Base-by-base conservation (phyloP, 2,797 vertebrate genomes). In the Falco columbarius region DNA sequence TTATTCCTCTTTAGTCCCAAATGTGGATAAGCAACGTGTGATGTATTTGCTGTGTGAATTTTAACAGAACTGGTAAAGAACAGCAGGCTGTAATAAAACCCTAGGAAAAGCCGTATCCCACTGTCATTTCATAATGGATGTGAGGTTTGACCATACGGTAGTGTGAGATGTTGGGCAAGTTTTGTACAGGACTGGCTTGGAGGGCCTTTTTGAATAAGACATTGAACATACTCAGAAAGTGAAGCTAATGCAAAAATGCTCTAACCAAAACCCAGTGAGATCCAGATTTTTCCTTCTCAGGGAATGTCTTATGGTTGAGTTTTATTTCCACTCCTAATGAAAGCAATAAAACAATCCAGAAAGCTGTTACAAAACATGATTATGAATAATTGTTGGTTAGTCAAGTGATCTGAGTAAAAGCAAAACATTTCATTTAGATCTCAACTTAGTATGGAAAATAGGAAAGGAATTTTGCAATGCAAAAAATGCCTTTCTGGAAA, bases 301-400 rank as follows among this genome's bases (percentile, higher is more conserved):
- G 61, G 52, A 85, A 87, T 75, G 46, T 74, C 72, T 71, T 82
- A 80, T 13, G 73, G 44, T 40, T 85, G 47, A 73, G 21, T 90
- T 93, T 94, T 71, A 73, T 84, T 96, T 95, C 80, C 59, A 49
- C 36, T 65, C 46, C 63, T 93, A 93, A 89, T 86, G 63, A 92
- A 91, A 92, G 61, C 72, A 93, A 65, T 49, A 90, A 82, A 96
- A 67, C 56, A 90, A 77, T 65, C 26, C 77, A 92, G 67, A 79
- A 92, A 93, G 74, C 77, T 61, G 36, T 82, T 82, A 67, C 56
- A 89, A 89, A 95, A 79, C 71, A 71, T n/a, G 67, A 61, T 67
- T 88, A 66, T 89, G 67, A 94, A 87, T 89, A 89, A 71, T 92
- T 82, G 83, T 89, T 93, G 67, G 86, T 89, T 83, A 95, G 46